Evolutionary conservation across 64 coral and sea anemone genomes (phyloP), one percentile per base, ranked within the genome.

Genomic region (Dendronephthya gigantea): DNA sequence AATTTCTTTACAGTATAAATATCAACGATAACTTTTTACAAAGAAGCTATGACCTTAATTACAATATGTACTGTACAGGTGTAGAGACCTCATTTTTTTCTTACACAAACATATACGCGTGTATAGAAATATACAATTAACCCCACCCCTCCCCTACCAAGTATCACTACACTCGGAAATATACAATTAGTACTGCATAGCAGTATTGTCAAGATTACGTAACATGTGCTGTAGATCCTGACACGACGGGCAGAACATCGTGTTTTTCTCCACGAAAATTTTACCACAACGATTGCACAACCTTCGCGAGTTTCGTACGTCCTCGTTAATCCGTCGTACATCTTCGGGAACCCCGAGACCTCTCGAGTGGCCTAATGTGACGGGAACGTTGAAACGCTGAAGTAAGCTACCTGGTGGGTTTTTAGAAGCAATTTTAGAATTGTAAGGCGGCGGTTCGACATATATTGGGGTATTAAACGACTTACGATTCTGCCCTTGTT

Each of bases 251-350:
- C 72, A 79, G 37, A 33, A 79, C 36, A 16, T 79, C 72, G 72
- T 12, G 29, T 34, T 79, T 39, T 79, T 79, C 15, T 79, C 72
- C 34, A 79, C 72, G 72, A 28, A 79, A 79, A 29, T 39, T 29
- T 1, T 34, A 15, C 29, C 15, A 39, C 72, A 79, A 15, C 17
- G 72, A 1, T 30, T 7, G 37, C 72, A 79, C 0, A 34, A 33
- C 36, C 30, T 39, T 79, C 72, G 72, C 15, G 72, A 79, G 37
- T 29, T 79, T 6, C 36, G 72, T 19, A 79, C 36, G 37, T 34
- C 72, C 17, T 79, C 36, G 72, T 79, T 79, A 29, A 79, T 79
- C 15, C n/a, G 72, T 79, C 72, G 72, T 19, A 79, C 36, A 79
- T 79, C 72, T 19, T 79, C 72, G 32, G 72, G 72, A 16, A 79